Conservation (phyloP, 2,888 invertebrate species). For the Germaria angustata region DNA sequence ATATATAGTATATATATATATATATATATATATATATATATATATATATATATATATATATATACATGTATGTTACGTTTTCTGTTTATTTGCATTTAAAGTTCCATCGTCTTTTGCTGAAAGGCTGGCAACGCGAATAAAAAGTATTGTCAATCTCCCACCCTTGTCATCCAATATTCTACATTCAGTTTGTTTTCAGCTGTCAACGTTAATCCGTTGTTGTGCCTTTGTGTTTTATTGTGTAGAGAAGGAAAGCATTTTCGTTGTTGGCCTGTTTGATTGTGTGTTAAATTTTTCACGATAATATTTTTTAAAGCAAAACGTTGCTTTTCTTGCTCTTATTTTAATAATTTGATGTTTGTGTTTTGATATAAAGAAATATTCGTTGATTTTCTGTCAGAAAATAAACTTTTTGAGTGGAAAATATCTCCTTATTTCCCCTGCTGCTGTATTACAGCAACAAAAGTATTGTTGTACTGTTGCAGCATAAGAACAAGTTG, state of each 20-base stretch:
- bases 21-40: too few relatives aligned
- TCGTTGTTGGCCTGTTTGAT: background rate
- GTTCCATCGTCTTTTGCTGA: too few relatives aligned
- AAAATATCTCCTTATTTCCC: background rate
- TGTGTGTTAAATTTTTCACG: background rate
- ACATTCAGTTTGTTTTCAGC: slow-evolving; percentile 46
- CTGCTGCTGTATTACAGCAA: background rate
- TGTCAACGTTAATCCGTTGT: slow-evolving; percentile 35
- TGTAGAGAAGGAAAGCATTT: slow-evolving; percentile 5
- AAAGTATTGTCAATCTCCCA: background rate
- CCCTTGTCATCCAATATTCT: slow-evolving; percentile 5
- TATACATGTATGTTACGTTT: too few relatives aligned
- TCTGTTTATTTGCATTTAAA: too few relatives aligned
- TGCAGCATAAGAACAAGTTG: background rate
- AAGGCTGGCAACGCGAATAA: background rate
- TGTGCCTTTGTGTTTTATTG: slow-evolving; percentile 2
- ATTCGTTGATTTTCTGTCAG: background rate
- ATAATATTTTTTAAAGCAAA: slow-evolving; percentile 18
- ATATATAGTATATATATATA: too few relatives aligned
- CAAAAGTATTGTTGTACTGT: background rate
- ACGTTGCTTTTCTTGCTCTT: background rate
- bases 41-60: too few relatives aligned
- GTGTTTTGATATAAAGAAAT: slow-evolving; percentile 1
- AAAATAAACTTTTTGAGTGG: background rate
- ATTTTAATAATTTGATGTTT: slow-evolving; percentile 11